These are phyloP conservation scores for Equus przewalskii DNA, from an alignment of 2,113 vertebrate species.

Conservation along the genomic window DNA sequence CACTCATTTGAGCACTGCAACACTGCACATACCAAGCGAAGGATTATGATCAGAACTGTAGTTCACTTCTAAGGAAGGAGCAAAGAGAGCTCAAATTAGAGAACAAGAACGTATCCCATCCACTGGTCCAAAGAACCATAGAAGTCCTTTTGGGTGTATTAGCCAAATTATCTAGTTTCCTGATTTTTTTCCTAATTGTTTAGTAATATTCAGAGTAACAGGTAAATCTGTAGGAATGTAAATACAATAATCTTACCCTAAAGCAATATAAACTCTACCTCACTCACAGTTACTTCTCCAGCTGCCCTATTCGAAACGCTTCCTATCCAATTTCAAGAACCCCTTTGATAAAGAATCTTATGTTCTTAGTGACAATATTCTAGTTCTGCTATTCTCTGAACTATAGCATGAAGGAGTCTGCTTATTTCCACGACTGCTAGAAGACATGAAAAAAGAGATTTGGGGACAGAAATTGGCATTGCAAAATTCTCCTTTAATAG, in stretches of 20 bases:
- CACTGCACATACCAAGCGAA: not conserved
- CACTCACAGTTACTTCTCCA: not conserved
- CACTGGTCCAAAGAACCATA: not conserved
- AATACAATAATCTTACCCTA: not conserved
- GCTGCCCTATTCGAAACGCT: not conserved
- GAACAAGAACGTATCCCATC: not conserved
- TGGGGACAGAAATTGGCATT: not conserved
- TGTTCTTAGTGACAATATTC: not conserved
- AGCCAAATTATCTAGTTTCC: not conserved
- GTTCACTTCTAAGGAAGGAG: not conserved
- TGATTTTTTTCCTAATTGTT: not conserved
- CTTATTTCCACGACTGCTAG: not conserved
- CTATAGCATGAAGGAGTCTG: not conserved
- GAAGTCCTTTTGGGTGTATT: not conserved
- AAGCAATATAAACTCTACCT: not conserved
- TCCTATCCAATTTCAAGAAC: not conserved
- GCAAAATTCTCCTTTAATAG: not conserved
- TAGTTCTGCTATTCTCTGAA: not conserved
- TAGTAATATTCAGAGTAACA: not conserved
- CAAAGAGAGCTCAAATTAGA: not conserved
- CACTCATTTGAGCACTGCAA: not conserved
- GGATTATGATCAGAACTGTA: not conserved
- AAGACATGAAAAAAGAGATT: not conserved
- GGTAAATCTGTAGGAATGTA: not conserved
- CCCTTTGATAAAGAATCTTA: not conserved